phyloP scores from a whole-genome alignment of 2,797 vertebrate species.

The Mallotus villosus region DNA sequence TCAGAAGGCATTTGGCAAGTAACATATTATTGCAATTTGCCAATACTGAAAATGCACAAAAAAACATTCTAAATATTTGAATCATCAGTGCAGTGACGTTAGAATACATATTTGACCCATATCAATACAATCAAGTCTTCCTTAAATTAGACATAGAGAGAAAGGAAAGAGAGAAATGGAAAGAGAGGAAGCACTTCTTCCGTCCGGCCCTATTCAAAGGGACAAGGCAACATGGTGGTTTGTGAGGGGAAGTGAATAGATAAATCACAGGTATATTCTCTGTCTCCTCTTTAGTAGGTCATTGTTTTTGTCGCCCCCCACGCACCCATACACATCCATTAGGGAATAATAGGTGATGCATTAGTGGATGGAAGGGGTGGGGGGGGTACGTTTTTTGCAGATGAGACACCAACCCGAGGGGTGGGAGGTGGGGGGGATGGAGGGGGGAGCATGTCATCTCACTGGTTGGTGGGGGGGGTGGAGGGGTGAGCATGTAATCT shows the following conservation, averaged over 20 bases:
- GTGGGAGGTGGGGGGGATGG: conserved; percentile 9
- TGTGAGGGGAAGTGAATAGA: conserved; percentile 48
- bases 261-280: conserved; percentile 66
- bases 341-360: conserved; percentile 61
- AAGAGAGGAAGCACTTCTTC: not conserved
- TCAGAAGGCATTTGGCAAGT: not conserved
- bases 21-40: not conserved
- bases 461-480: no score
- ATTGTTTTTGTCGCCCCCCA: conserved; percentile 48
- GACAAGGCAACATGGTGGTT: no score
- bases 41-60: not conserved
- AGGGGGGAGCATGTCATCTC: not conserved
- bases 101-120: not conserved
- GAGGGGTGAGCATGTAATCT: no score
- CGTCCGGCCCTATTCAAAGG: conserved; percentile 4
- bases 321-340: conserved; percentile 47
- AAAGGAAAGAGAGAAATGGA: not conserved
- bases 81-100: not conserved
- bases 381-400: conserved; percentile 31
- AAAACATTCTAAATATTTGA: not conserved
- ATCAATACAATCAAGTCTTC: not conserved
- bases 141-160: no score
- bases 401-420: conserved; percentile 42
- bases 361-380: conserved; percentile 41
- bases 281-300: conserved; percentile 69